phyloP scores from a whole-genome alignment of 1,140 invertebrate species.

The Leptinotarsa lineolata region DNA sequence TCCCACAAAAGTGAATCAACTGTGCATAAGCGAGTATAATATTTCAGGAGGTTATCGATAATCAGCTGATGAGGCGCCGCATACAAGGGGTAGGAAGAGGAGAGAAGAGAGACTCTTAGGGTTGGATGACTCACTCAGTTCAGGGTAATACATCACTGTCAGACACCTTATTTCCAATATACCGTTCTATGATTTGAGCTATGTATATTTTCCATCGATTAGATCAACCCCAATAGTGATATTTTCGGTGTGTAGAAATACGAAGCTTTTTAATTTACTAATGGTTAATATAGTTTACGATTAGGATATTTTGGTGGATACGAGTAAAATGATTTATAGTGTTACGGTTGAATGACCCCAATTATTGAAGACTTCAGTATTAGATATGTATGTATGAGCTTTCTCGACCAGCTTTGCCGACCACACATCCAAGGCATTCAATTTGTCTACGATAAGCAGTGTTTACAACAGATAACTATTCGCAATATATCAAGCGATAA shows the following conservation, averaged over 20 bases:
- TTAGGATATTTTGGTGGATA: not conserved
- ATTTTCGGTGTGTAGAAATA: not conserved
- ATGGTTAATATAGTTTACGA: not conserved
- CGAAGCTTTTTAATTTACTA: constrained; percentile 8
- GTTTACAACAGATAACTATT: too few relatives aligned
- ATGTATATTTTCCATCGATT: constrained; percentile 50
- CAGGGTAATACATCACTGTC: constrained; percentile 50
- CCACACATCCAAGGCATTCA: too few relatives aligned
- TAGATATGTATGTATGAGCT: too few relatives aligned
- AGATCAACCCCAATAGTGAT: constrained; percentile 34
- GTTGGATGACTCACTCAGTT: constrained; percentile 50
- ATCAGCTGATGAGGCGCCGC: not conserved
- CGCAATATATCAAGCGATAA: too few relatives aligned
- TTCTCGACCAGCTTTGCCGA: too few relatives aligned
- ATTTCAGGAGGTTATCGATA: constrained; percentile 27
- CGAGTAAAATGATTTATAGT: not conserved
- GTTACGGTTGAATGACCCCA: too few relatives aligned
- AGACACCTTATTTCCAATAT: constrained; percentile 53
- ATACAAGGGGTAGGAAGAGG: constrained; percentile 24
- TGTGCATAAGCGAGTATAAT: not conserved
- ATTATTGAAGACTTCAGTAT: too few relatives aligned
- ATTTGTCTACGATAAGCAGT: too few relatives aligned
- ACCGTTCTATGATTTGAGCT: constrained; percentile 52
- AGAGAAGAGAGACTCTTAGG: constrained; percentile 24
- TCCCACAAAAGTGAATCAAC: not conserved